Base-by-base conservation (phyloP, 2,888 invertebrate species). In the Scaeva pyrastri region DNA sequence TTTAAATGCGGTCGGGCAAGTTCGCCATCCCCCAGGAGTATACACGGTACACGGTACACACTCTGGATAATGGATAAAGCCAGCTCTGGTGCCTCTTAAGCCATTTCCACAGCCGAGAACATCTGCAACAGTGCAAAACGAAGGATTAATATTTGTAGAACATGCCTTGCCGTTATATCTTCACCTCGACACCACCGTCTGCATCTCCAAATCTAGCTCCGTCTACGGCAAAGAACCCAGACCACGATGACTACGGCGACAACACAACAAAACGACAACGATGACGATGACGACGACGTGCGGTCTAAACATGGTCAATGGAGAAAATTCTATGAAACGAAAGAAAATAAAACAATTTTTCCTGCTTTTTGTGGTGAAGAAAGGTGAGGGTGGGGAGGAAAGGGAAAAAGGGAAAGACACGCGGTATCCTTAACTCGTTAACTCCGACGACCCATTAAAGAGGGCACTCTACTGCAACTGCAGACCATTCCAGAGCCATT, bases 61-160 rank as follows among this genome's bases (percentile, higher is more conserved):
- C 68, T 66, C 39, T 43, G 72, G 64, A 58, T 85, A 85, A 80
- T 80, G 80, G 80, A 85, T 85, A 80, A 76, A 77, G 68, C 64
- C 72, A 80, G 72, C 68, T 68, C 26, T 10, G 23, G 71, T 73
- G 72, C 68, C 81, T 64, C 64, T 77, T 70, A 74, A 71, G 73
- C 77, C 77, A 52, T 76, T 45, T 45, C 80, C 68, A 76, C 76
- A 70, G 39, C 81, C 77, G 58, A 86, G 81, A 86, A 81, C 86
- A 86, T 86, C 86, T 81, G 86, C 86, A 86, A 77, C 86, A 81
- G 86, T 86, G 73, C 86, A 77, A 81, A 81, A 86, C 80, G 71
- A 31, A 86, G 86, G 81, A 86, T 86, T 86, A 81, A 81, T 86
- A 86, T 86, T 86, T 86, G 86, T 86, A 81, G 73, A 81, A 86